Conservation (phyloP, 2,888 invertebrate genomes). For the Eristalinus aeneus region DNA sequence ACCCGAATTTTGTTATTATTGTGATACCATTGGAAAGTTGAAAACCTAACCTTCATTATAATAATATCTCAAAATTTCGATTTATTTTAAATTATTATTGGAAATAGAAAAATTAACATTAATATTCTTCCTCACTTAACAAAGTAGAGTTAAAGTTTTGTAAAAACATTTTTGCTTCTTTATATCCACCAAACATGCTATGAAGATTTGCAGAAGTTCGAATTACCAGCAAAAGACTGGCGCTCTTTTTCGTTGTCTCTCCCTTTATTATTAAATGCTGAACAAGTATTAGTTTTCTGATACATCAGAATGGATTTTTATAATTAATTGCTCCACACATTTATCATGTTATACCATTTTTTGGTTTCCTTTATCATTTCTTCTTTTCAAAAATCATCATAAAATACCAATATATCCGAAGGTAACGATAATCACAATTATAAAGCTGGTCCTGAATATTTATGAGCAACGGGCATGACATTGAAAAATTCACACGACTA, state of each 20-base stretch:
- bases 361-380: slow-evolving; percentile 26
- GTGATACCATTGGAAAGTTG: too few relatives aligned
- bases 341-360: slow-evolving; percentile 30
- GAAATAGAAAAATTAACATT: too few relatives aligned
- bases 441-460: slow-evolving; percentile 45
- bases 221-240: not conserved
- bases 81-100: too few relatives aligned
- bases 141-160: too few relatives aligned
- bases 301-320: slow-evolving; percentile 16
- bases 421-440: slow-evolving; percentile 48
- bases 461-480: slow-evolving; percentile 45
- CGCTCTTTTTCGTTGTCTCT: not conserved
- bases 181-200: not conserved
- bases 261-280: not conserved
- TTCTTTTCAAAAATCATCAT: slow-evolving; percentile 41
- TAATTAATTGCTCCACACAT: slow-evolving; percentile 43
- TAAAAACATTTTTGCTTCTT: too few relatives aligned
- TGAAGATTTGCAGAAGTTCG: not conserved
- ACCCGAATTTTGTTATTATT: too few relatives aligned
- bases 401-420: slow-evolving; percentile 47
- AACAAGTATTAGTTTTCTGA: not conserved
- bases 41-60: too few relatives aligned
- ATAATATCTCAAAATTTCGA: too few relatives aligned
- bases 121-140: too few relatives aligned
- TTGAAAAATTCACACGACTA: slow-evolving; percentile 44